These are phyloP conservation scores for Carollia perspicillata DNA, from an alignment of 2,113 vertebrate genomes.

Conservation along the genomic window DNA sequence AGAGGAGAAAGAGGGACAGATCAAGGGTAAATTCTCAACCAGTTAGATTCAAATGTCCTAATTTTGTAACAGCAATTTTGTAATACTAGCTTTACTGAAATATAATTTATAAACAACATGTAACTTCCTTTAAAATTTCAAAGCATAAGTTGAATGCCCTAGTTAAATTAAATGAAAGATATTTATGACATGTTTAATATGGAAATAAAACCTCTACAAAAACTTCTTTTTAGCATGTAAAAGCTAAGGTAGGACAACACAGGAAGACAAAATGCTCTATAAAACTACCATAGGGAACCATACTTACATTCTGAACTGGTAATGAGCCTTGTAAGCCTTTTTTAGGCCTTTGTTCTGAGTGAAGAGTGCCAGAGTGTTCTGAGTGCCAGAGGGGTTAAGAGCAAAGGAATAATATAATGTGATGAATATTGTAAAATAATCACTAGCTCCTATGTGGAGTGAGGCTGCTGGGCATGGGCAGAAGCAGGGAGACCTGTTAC, in stretches of 20 bases:
- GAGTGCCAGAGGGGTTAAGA: background rate
- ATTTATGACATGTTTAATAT: background rate
- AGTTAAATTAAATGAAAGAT: background rate
- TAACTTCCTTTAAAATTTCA: conserved; percentile 22
- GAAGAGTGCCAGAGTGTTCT: too few species aligned
- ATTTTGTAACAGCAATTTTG: background rate
- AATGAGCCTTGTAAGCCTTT: background rate
- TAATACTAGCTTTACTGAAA: background rate
- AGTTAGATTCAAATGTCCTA: background rate
- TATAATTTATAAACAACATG: background rate
- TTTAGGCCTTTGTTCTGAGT: background rate
- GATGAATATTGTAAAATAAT: background rate
- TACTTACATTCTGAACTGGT: background rate
- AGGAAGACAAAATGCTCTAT: background rate
- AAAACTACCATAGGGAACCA: background rate
- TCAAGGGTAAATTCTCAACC: background rate
- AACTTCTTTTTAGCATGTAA: background rate
- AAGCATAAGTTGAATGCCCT: background rate
- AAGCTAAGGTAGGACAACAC: background rate
- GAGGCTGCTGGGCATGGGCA: background rate
- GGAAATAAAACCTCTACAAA: background rate
- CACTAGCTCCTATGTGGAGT: background rate
- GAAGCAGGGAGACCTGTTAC: background rate
- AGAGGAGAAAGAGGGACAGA: background rate
- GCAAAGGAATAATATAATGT: background rate